Conservation (phyloP, 2,113 vertebrate genomes). For the Odocoileus hemionus region DNA sequence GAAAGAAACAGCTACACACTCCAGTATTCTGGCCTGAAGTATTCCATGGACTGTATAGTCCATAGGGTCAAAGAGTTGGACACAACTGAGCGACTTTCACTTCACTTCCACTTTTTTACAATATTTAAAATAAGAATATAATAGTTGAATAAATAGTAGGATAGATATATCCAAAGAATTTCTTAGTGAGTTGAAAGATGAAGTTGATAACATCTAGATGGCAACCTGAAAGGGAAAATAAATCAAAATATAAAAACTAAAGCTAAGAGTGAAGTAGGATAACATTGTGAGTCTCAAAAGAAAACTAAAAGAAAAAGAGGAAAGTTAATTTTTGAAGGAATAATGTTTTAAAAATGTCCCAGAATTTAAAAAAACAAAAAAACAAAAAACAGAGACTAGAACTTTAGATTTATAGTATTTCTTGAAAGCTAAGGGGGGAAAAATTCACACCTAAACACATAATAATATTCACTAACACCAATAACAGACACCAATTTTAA, state of each 20-base stretch:
- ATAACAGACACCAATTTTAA: background rate
- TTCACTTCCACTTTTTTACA: background rate
- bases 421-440: background rate
- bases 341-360: background rate
- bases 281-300: background rate
- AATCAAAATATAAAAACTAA: background rate
- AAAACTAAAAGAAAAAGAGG: background rate
- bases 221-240: background rate
- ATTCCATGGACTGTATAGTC: background rate
- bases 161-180: background rate
- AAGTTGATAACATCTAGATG: background rate
- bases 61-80: background rate
- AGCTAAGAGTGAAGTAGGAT: background rate
- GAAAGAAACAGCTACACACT: background rate
- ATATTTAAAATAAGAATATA: background rate
- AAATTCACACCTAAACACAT: background rate
- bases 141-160: background rate
- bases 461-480: background rate
- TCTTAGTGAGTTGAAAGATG: background rate
- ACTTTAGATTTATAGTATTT: background rate
- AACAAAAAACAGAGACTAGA: background rate
- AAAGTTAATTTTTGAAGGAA: background rate
- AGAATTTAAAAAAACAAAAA: background rate
- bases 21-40: background rate
- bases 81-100: background rate